These are phyloP conservation scores for Chelon auratus DNA, from an alignment of 2,797 vertebrate species.

Conservation along the genomic window DNA sequence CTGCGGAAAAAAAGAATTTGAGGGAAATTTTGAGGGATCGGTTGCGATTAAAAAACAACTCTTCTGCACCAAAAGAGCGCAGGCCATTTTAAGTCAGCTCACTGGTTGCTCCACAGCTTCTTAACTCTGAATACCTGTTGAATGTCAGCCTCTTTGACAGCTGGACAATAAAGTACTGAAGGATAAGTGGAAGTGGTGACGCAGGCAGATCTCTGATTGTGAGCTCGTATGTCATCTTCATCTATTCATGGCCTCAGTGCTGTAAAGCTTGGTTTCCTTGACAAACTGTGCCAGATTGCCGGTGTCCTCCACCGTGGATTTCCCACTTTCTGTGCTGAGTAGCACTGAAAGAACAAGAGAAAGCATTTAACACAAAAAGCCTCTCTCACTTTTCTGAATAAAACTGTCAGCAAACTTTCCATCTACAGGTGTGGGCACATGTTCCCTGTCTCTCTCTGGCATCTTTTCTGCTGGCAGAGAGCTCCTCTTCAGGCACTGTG, in stretches of 20 bases:
- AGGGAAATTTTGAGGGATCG: too few relatives aligned
- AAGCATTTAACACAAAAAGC: neutral
- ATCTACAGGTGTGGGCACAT: conserved; percentile 34
- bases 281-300: conserved; percentile 23
- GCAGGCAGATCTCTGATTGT: conserved; percentile 30
- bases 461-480: conserved; percentile 43
- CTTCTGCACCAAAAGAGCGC: neutral
- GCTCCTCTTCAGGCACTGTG: conserved; percentile 38
- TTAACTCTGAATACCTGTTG: conserved; percentile 22
- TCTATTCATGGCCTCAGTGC: conserved; percentile 20
- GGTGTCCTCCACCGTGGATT: neutral
- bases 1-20: too few relatives aligned
- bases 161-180: conserved; percentile 60
- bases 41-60: too few relatives aligned
- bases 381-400: neutral
- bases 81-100: neutral
- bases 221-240: conserved; percentile 54
- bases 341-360: neutral
- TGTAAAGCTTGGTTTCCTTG: conserved; percentile 19
- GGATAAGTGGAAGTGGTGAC: conserved; percentile 44
- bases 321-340: neutral
- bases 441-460: conserved; percentile 17
- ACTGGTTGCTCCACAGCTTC: neutral
- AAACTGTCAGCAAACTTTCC: neutral
- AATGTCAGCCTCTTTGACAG: conserved; percentile 27